Evolutionary conservation across 2,113 vertebrate species (phyloP).

Genomic region (Protomyctophum bolini): DNA sequence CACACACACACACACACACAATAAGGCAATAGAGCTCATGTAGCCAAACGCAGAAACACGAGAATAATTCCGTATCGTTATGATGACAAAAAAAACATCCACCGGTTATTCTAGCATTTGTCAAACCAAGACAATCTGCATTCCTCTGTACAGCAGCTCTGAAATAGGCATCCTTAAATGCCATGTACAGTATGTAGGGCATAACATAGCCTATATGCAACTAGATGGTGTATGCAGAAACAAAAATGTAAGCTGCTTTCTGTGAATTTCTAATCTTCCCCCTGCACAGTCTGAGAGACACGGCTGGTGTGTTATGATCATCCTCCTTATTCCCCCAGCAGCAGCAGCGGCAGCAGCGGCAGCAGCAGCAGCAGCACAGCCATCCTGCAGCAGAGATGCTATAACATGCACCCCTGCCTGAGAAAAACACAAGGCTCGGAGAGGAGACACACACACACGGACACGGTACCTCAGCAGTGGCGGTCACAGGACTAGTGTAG

Average conservation of each 20-base stretch:
- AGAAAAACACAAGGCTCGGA: slow-evolving; percentile 58
- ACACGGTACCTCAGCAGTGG: slow-evolving; percentile 69
- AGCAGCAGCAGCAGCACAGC: slow-evolving; percentile 30
- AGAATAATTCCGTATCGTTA: slow-evolving; percentile 39
- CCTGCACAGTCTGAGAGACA: slow-evolving; percentile 25
- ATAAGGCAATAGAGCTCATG: slow-evolving; percentile 41
- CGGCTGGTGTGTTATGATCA: slow-evolving; percentile 50
- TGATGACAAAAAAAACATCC: slow-evolving; percentile 32
- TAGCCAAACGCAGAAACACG: slow-evolving; percentile 22
- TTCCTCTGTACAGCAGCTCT: slow-evolving; percentile 42
- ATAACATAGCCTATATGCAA: too few species aligned
- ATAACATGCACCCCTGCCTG: slow-evolving; percentile 39
- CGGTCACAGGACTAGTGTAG: slow-evolving; percentile 46
- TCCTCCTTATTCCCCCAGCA: slow-evolving; percentile 47
- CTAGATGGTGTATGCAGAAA: slow-evolving; percentile 1
- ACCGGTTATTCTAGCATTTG: slow-evolving; percentile 48
- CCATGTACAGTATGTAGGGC: too few species aligned
- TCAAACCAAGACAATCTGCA: slow-evolving; percentile 39
- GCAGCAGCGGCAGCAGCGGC: slow-evolving; percentile 32
- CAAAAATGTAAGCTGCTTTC: slow-evolving; percentile 38
- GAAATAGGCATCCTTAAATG: slow-evolving; percentile 10
- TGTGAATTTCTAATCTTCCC: not conserved
- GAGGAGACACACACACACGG: slow-evolving; percentile 51
- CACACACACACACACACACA: slow-evolving; percentile 2
- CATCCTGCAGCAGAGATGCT: slow-evolving; percentile 68